Evolutionary conservation across 2,797 vertebrate species (phyloP), one percentile per base, ranked within the genome.

Genomic region (Dallia pectoralis): DNA sequence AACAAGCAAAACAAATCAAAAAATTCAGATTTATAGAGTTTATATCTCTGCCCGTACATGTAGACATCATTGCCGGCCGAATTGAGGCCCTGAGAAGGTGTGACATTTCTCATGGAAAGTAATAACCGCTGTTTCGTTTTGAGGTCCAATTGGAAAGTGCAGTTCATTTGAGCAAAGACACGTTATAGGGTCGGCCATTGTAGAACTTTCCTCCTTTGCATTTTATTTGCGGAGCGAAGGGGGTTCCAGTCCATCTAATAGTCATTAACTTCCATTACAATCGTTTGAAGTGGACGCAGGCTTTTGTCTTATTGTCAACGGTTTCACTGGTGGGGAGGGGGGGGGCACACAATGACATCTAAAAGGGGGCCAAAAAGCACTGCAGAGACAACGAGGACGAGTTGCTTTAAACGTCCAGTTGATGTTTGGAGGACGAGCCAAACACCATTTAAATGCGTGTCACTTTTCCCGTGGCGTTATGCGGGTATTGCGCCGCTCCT

Each of bases 231-330:
- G 88, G 86, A 89, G 68, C 67, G 67, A 90, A 85, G 86, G 85
- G 79, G 82, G 81, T 82, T 91, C 81, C 78, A 88, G 91, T 95
- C 93, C 86, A 94, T 96, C 92, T 95, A 95, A 93, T 92, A 92
- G 95, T 96, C 95, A 96, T 96, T 96, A 96, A 93, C 94, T 95
- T 95, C 94, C 93, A 96, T 96, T 94, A 93, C 93, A 77, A 80
- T 86, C 92, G 90, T 96, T 97, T 97, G 95, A 97, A 95, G 95
- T 95, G 62, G 87, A 79, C 76, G 87, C 85, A 51, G 79, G 72
- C 85, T 87, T 91, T 96, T 96, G 95, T 96, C 79, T 86, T 80
- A 81, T 33, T 7, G 78, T 90, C 85, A 92, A 91, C 90, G 89
- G 76, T 84, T 90, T 90, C 90, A 86, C 90, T 92, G 83, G n/a